Percentiles rank a stretch among this genome's conserved stretches.
Conservation (phyloP, 1,140 invertebrate genomes). For the Drosophila kepulauana region DNA sequence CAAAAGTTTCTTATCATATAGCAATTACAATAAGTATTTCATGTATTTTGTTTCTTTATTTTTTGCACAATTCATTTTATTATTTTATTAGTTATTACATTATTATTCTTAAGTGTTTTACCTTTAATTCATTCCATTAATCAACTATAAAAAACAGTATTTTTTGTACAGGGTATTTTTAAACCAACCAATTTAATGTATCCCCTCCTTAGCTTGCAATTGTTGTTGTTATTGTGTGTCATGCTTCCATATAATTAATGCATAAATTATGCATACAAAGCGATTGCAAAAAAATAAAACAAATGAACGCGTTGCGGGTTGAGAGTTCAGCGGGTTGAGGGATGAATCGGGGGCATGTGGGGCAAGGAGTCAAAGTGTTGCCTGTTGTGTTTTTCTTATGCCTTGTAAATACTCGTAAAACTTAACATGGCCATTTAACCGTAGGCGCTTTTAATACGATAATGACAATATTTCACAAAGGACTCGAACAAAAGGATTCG, state of each 20-base stretch:
- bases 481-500: slow-evolving; percentile 19
- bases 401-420: slow-evolving; percentile 53
- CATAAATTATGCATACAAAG: slow-evolving; percentile 62
- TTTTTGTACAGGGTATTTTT: slow-evolving; percentile 5
- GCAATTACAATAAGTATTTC: too few relatives aligned
- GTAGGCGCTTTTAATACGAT: slow-evolving; percentile 60
- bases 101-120: background rate
- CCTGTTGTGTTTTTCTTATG: slow-evolving; percentile 24
- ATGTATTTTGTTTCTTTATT: too few relatives aligned
- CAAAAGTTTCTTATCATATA: too few relatives aligned
- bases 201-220: background rate
- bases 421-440: slow-evolving; percentile 63
- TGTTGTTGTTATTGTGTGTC: slow-evolving; percentile 27
- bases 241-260: slow-evolving; percentile 62
- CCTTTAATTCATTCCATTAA: background rate
- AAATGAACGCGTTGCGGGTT: background rate
- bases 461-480: slow-evolving; percentile 65
- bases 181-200: background rate
- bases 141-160: background rate
- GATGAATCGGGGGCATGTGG: background rate
- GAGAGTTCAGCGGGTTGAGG: too few relatives aligned
- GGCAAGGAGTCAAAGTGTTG: slow-evolving; percentile 3
- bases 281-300: slow-evolving; percentile 38
- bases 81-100: background rate
- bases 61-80: too few relatives aligned